These are phyloP conservation scores for Lepidocolaptes lacrymiger DNA, from an alignment of 2,797 vertebrate genomes.

Conservation along the genomic window DNA sequence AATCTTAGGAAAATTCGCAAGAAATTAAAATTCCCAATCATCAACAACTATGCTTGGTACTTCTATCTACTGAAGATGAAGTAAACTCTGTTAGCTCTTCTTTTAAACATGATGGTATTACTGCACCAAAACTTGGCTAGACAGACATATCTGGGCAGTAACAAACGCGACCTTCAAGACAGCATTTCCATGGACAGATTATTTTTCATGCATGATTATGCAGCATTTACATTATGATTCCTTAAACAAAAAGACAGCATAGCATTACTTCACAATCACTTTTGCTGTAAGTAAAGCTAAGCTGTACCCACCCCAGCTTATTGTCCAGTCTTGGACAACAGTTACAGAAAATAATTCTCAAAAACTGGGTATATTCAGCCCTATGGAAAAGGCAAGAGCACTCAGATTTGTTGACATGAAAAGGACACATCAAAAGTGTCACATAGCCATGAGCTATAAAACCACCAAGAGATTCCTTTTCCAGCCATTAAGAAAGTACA, in stretches of 20 bases:
- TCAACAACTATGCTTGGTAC: conserved; percentile 56
- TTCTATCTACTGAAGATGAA: conserved; percentile 58
- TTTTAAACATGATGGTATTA: conserved; percentile 57
- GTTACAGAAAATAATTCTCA: background rate
- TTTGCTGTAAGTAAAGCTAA: background rate
- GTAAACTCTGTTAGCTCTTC: conserved; percentile 58
- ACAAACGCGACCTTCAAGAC: background rate
- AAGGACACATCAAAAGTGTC: background rate
- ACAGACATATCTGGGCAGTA: background rate
- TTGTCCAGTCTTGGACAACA: background rate
- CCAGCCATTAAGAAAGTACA: background rate
- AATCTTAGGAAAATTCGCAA: conserved; percentile 61
- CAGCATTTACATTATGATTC: background rate
- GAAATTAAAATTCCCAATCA: conserved; percentile 69
- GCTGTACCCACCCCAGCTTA: background rate
- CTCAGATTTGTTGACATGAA: background rate
- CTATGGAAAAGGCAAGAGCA: background rate
- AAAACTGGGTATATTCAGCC: background rate
- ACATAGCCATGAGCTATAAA: background rate
- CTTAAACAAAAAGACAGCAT: background rate
- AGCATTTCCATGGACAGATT: background rate
- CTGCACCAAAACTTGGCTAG: background rate
- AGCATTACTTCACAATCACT: background rate
- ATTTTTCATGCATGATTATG: conserved; percentile 6
- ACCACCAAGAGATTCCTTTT: background rate